These are phyloP conservation scores for Vidua macroura DNA, from an alignment of 2,113 vertebrate species.

Conservation along the genomic window DNA sequence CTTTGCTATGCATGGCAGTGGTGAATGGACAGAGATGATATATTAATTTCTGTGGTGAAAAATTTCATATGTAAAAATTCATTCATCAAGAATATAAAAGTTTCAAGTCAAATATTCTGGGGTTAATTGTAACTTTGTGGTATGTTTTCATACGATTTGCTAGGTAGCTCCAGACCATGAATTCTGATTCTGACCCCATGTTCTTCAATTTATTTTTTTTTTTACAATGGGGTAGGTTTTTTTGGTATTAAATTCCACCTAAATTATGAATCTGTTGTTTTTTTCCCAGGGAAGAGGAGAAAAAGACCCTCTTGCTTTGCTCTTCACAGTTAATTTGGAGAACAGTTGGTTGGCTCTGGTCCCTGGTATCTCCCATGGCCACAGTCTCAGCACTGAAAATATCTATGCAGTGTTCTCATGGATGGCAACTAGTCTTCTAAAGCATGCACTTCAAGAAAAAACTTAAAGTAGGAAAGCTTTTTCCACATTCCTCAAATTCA, in stretches of 20 bases:
- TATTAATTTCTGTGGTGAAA: background rate
- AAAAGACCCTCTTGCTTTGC: background rate
- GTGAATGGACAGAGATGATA: background rate
- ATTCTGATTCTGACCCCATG: background rate
- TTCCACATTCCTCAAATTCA: background rate
- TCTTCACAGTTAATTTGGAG: background rate
- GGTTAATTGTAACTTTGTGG: background rate
- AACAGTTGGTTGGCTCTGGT: no score
- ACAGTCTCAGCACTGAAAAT: background rate
- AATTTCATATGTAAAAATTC: background rate
- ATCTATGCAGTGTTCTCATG: background rate
- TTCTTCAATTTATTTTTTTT: background rate
- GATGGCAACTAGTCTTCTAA: background rate
- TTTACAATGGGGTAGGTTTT: accelerated
- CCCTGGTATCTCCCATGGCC: background rate
- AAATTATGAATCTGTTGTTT: background rate
- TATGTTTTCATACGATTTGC: background rate
- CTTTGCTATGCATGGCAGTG: background rate
- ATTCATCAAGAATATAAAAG: background rate
- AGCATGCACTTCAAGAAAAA: background rate
- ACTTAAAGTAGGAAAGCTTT: background rate
- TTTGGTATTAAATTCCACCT: background rate
- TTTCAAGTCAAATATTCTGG: background rate
- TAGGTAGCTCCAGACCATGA: background rate
- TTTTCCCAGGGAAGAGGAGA: background rate